Conservation (phyloP, 2,888 invertebrate genomes). For the Norana najaformis region DNA sequence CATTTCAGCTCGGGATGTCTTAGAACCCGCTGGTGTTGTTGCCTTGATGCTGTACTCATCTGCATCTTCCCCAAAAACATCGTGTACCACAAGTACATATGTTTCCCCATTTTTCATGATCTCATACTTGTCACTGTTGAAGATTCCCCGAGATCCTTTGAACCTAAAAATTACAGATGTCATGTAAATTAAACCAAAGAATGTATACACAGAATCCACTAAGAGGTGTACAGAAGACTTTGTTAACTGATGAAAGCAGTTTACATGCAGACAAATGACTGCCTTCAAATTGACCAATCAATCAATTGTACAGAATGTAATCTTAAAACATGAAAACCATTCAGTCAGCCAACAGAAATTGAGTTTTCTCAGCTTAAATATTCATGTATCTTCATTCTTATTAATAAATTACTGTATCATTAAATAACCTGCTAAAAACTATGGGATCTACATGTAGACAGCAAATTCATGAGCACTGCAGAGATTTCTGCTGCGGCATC, state of each 20-base stretch:
- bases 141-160: conserved; percentile 95
- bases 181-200: too few relatives aligned
- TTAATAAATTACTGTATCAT: not conserved
- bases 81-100: conserved; percentile 73
- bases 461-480: too few relatives aligned
- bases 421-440: not conserved
- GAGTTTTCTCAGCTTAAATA: not conserved
- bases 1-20: conserved; percentile 90
- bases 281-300: not conserved
- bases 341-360: not conserved
- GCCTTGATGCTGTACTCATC: conserved; percentile 97
- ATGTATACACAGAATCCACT: too few relatives aligned
- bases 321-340: not conserved
- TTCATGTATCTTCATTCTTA: not conserved
- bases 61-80: conserved; percentile 95
- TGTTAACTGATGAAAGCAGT: too few relatives aligned
- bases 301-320: not conserved
- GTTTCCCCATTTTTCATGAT: conserved; percentile 85
- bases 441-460: too few relatives aligned
- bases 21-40: conserved; percentile 89
- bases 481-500: too few relatives aligned
- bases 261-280: too few relatives aligned
- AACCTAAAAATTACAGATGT: conserved; percentile 66
- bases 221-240: too few relatives aligned
- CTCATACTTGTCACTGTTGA: conserved; percentile 81